A percentile compares a stretch with the other conserved stretches of the same genome.
phyloP scores from a whole-genome alignment of 2,113 vertebrate species.

The Alexandromys fortis region DNA sequence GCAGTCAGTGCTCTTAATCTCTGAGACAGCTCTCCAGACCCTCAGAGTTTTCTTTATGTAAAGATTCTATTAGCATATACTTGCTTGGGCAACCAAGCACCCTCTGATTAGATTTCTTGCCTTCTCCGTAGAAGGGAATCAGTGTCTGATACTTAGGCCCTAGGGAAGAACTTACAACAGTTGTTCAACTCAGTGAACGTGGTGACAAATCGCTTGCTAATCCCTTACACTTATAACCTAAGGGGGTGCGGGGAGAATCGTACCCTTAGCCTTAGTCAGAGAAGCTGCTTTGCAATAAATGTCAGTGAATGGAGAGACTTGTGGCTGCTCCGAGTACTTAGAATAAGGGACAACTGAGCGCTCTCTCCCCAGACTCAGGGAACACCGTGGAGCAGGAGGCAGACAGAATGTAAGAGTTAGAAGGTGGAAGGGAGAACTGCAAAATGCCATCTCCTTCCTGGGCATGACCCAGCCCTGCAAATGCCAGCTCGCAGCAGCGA shows the following conservation, averaged over 20 bases:
- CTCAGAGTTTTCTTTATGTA: conserved; percentile 9
- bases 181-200: not conserved
- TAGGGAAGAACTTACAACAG: not conserved
- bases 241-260: no score
- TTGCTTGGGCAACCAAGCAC: not conserved
- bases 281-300: not conserved
- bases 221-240: not conserved
- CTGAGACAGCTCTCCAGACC: not conserved
- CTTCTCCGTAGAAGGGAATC: not conserved
- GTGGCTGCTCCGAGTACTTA: no score
- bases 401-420: not conserved
- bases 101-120: not conserved
- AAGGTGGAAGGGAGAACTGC: not conserved
- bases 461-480: not conserved
- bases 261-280: not conserved
- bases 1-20: not conserved
- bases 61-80: not conserved
- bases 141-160: not conserved
- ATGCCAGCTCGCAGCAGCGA: not conserved
- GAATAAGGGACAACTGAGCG: no score
- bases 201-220: not conserved
- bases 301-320: not conserved
- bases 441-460: not conserved
- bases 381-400: not conserved
- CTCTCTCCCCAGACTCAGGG: not conserved